phyloP scores from a whole-genome alignment of 2,888 invertebrate genomes.

The Dichetophora obliterata region DNA sequence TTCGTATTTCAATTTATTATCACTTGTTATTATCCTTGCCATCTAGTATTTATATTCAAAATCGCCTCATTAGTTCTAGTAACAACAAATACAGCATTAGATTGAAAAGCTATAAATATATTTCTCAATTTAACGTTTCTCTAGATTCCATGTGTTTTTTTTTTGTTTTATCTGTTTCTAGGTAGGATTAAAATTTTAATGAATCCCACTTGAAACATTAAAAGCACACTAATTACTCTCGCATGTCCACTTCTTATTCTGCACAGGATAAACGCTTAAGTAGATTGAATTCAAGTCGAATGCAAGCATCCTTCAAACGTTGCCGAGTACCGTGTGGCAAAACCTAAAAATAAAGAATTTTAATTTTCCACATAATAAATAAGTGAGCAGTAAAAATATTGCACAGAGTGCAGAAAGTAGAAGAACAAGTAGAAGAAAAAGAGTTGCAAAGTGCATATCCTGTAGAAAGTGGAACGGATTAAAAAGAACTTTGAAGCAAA shows the following conservation, averaged over 20 bases:
- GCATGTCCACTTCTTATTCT: conserved; percentile 19
- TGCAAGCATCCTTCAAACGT: conserved; percentile 23
- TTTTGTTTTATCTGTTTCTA: not conserved
- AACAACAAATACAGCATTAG: too few species aligned
- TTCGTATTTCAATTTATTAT: too few species aligned
- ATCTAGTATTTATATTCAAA: too few species aligned
- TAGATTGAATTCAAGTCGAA: conserved; percentile 32
- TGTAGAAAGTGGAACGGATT: conserved; percentile 36
- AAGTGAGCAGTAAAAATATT: conserved; percentile 18
- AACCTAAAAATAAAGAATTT: conserved; percentile 32
- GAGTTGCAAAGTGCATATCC: not conserved
- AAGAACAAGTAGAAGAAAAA: too few species aligned
- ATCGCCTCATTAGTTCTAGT: too few species aligned
- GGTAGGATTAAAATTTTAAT: conserved; percentile 42
- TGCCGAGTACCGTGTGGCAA: not conserved
- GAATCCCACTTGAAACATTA: conserved; percentile 50
- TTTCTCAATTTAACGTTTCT: too few species aligned
- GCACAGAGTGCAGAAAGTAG: not conserved
- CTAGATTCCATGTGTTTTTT: not conserved
- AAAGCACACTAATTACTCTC: conserved; percentile 50
- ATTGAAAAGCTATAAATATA: too few species aligned
- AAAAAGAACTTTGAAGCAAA: conserved; percentile 45
- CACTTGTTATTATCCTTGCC: too few species aligned
- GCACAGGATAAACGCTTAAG: conserved; percentile 22
- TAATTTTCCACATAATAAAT: conserved; percentile 35